Conservation (phyloP, 2,113 vertebrate genomes). For the Cyanoliseus patagonus region DNA sequence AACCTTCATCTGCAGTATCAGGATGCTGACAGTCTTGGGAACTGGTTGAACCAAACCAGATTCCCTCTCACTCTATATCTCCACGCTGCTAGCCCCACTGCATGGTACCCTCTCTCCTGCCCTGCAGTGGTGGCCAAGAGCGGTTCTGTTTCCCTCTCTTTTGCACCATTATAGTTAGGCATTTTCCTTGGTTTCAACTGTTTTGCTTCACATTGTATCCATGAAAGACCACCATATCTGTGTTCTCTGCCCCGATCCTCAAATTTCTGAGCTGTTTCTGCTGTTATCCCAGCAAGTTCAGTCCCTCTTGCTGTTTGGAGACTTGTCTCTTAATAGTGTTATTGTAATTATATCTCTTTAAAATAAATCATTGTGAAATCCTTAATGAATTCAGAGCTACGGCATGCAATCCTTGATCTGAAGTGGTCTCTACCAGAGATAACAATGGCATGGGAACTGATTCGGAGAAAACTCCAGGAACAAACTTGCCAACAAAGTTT, state of each 20-base stretch:
- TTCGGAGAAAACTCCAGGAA: too few species aligned
- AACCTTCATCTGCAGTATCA: neutral
- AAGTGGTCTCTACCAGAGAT: neutral
- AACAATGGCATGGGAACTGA: neutral
- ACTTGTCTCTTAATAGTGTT: neutral
- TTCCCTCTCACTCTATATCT: neutral
- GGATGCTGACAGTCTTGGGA: neutral
- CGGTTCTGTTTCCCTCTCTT: neutral
- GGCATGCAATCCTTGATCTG: neutral
- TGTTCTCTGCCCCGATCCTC: rapidly evolving
- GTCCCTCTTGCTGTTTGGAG: neutral
- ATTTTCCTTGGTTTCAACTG: neutral
- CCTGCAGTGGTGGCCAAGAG: neutral
- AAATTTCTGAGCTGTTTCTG: neutral
- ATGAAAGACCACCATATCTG: neutral
- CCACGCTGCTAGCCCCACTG: rapidly evolving
- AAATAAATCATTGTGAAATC: neutral
- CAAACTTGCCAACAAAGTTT: too few species aligned
- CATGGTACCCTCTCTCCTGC: neutral
- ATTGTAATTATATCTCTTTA: neutral
- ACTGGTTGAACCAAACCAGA: neutral
- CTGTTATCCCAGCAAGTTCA: neutral
- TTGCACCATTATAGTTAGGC: neutral
- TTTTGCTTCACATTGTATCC: neutral
- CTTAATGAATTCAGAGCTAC: neutral